Base-by-base conservation (phyloP, 1,140 invertebrate genomes). In the Ctenoplectra terminalis region DNA sequence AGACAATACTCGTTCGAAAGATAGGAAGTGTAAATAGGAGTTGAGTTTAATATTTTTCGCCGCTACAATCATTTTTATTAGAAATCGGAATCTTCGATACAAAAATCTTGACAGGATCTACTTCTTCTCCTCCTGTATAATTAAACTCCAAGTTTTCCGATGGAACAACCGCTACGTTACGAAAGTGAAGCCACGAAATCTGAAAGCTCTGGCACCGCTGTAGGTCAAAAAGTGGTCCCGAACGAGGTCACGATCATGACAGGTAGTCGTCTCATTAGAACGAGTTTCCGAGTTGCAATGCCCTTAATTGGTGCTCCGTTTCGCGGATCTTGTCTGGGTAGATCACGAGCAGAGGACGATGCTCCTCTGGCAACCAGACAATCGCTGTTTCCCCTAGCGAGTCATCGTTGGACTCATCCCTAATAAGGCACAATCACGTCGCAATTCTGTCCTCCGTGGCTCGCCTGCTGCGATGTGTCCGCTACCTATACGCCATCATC, bases 381-480 rank as follows among this genome's bases (percentile, higher is more conserved):
- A 90, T 90, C 84, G 81, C 61, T 40, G 77, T 67, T 81, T 86
- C 79, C 77, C 76, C 63, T 56, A 63, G 50, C 63, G 58, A 70
- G 29, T 71, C 79, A 79, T 85, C 80, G 54, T 34, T 67, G 72
- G 75, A 56, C 73, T 87, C 76, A 82, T 82, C 72, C 84, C 89
- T 88, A 90, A 90, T 90, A 90, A 90, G 88, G 88, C 61, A 70
- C 87, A 90, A 90, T 88, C 89, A 90, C 82, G 72, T 83, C 46
- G 82, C 77, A 74, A 84, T 86, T 88, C 80, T 66, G 74, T 73
- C 69, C 61, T 48, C 54, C 52, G 76, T 26, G 23, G 60, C 84
- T 70, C 79, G 74, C 54, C 79, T 34, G 71, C 31, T 50, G 60
- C 60, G 46, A 76, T 54, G 58, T 48, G 66, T 46, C 48, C 29